Base-by-base conservation (phyloP, 2,797 vertebrate genomes). In the Kryptopterus vitreolus region DNA sequence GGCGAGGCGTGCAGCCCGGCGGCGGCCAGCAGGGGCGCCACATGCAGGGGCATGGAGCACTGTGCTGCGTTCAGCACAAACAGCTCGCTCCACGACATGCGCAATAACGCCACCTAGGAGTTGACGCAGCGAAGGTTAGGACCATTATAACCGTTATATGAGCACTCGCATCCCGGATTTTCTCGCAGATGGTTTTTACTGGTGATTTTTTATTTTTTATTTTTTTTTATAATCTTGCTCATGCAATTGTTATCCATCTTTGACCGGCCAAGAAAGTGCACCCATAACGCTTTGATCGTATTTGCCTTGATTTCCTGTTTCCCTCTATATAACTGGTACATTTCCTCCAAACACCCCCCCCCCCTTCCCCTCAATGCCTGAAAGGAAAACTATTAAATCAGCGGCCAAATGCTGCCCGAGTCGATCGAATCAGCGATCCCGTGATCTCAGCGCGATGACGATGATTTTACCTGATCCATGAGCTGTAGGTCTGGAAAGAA, bases 401-500 rank as follows among this genome's bases (percentile, higher is more conserved):
- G 26, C 4, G 24, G 20, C 70, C 22, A 75, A 75, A 59, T 59
- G 72, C 35, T 7, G 46, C 59, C 46, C 22, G 53, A n/a, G 29
- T 46, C 11, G 18, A 59, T 74, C 46, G 43, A 59, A 59, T 59
- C 35, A 38, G 35, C 38, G 46, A 22, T 16, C 46, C 20, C 29
- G 46, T 61, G 29, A 59, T 75, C 61, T 12, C 3, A 61, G 20
- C 48, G 55, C 12, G 11, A 53, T 20, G 22, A 43, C 38, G 48
- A 48, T 20, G 63, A 22, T 33, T 89, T 88, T 87, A 95, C 94
- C 90, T 95, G 95, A 70, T 96, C 95, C 81, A 95, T 93, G 77
- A 96, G 94, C 90, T 95, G 95, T 82, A 96, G 91, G 38, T 96
- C 95, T 0, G 95, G 94, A 88, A 96, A 96, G 90, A 96, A 96